These are phyloP conservation scores for Sebastes hubbsi DNA, from an alignment of 2,797 vertebrate genomes.

Conservation along the genomic window DNA sequence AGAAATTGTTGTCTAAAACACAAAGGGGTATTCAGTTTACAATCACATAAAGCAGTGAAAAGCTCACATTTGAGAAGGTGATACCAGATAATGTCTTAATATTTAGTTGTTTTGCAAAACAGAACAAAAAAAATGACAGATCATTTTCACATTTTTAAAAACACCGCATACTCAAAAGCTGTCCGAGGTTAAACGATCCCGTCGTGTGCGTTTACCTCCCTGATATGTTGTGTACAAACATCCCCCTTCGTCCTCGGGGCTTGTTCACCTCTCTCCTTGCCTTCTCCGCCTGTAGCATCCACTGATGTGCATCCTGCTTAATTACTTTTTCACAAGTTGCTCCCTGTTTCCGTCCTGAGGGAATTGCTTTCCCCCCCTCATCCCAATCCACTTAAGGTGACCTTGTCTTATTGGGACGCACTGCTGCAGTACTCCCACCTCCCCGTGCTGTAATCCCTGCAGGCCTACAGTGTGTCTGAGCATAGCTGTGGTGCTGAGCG, in stretches of 20 bases:
- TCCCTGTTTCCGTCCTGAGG: constrained; percentile 62
- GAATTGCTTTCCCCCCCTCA: constrained; percentile 36
- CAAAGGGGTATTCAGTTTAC: background rate
- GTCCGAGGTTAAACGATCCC: constrained; percentile 18
- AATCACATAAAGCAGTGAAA: background rate
- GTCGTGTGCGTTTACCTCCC: constrained; percentile 9
- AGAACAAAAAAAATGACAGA: background rate
- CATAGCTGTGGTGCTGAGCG: background rate
- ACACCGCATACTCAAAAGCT: background rate
- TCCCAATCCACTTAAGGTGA: constrained; percentile 73
- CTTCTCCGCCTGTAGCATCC: constrained; percentile 57
- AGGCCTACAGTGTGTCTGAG: constrained; percentile 34
- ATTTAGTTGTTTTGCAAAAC: too few species aligned
- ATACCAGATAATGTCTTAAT: background rate
- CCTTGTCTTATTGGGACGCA: constrained; percentile 71
- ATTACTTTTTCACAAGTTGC: constrained; percentile 77
- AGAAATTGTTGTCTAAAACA: background rate
- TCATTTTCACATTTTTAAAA: background rate
- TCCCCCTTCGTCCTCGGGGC: constrained; percentile 20
- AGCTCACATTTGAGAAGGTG: background rate
- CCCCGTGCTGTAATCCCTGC: constrained; percentile 41
- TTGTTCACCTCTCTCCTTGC: constrained; percentile 25
- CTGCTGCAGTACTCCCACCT: constrained; percentile 51
- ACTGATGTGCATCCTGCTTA: constrained; percentile 74
- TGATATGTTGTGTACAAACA: constrained; percentile 50